Base-by-base conservation (phyloP, 2,797 vertebrate species). In the Macrochelys suwanniensis region DNA sequence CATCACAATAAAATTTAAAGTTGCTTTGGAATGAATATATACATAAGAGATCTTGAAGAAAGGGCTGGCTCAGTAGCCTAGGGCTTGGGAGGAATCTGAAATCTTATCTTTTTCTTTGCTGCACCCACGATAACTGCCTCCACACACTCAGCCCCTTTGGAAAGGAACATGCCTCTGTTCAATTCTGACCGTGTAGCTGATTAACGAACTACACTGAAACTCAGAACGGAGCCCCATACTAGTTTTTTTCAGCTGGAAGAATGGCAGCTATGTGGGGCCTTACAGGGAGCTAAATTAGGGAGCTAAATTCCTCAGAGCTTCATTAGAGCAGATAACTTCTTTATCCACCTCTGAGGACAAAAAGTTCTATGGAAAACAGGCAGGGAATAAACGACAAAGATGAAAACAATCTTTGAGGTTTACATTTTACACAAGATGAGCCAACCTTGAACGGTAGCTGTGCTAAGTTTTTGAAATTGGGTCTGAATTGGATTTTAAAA, bases 401-500 rank as follows among this genome's bases (percentile, higher is more conserved):
- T 6, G 49, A 77, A 93, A 94, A 91, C 7, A 84, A 21, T 71
- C 82, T 94, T 76, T 5, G 37, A 33, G 65, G 28, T 76, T 89
- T 90, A 88, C 80, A 84, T 90, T 71, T 74, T 65, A 91, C 78
- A 91, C 80, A 65, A 74, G 89, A 78, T 0, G 6, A 93, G 53
- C 19, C 71, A 88, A 54, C 0, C 2, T 31, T 92, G 81, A 90
- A 94, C 85, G 76, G 80, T 42, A 28, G 85, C 59, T 80, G 54
- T 2, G 84, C 77, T 59, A 91, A 91, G 89, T 61, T 76, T 95
- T 95, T 82, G 49, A 83, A 85, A 28, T 5, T 77, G 95, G 88
- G 90, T 88, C 88, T 95, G 86, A 95, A 92, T 91, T 96, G 93
- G 89, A 95, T 95, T 26, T 65, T 45, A 45, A 37, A 80, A 96